Conservation (phyloP, 2,113 vertebrate genomes). For the Apaloderma vittatum region DNA sequence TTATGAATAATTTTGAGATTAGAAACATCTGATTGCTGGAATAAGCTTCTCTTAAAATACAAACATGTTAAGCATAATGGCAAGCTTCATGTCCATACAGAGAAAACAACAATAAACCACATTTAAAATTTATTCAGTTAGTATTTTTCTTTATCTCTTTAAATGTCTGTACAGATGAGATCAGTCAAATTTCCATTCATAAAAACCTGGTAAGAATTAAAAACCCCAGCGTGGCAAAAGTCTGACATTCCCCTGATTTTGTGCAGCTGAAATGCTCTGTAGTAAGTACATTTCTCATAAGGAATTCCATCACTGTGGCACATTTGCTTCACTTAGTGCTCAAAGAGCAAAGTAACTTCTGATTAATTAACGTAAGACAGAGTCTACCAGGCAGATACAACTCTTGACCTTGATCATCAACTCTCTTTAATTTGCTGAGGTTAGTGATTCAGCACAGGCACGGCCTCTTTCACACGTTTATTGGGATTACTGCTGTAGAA, state of each 20-base stretch:
- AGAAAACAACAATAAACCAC: neutral
- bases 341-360: constrained; percentile 25
- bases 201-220: neutral
- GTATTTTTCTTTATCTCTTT: neutral
- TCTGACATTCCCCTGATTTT: neutral
- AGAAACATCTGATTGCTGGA: neutral
- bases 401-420: neutral
- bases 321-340: neutral
- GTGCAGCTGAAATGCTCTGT: neutral
- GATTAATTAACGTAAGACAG: neutral
- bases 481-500: neutral
- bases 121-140: neutral
- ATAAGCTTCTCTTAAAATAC: neutral
- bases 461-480: neutral
- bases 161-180: neutral
- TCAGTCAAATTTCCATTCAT: neutral
- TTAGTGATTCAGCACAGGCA: neutral
- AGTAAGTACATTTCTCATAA: neutral
- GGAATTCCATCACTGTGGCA: neutral
- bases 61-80: neutral
- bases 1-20: neutral
- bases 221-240: rapidly evolving
- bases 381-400: neutral
- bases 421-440: neutral
- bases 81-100: neutral